Evolutionary conservation across 2,113 vertebrate genomes (phyloP), one percentile per base, ranked within the genome.

Genomic region (Rattus norvegicus): DNA sequence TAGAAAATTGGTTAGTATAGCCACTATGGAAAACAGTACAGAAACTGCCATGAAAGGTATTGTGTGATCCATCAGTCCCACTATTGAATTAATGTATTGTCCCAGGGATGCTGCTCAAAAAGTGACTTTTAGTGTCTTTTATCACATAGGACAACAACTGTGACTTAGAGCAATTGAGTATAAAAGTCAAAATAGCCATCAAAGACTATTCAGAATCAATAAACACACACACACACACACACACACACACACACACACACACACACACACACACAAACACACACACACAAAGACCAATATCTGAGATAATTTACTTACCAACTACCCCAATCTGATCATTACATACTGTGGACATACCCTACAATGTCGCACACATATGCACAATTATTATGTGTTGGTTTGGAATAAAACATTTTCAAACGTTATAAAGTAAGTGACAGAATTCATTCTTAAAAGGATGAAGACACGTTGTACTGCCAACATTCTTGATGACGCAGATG

Each of bases 401-500:
- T 26, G n/a, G 67, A 39, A 43, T 22, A 54, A 75, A 54, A 93
- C 3, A 43, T 5, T 75, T 75, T 77, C 54, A n/a, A 93, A 43
- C 52, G 75, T 4, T 49, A 76, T 24, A 16, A 69, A 72, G 17
- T 77, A 83, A 92, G 17, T 24, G 65, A 70, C 83, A 70, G 5
- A 22, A 52, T 79, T n/a, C 75, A 52, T 33, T 83, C 16, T 70
- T 52, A 77, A 86, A 76, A 24, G 54, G 28, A 54, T 63, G 63
- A 28, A 67, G 33, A 86, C 73, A 54, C 39, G 63, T 10, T 72
- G 14, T 43, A 56, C 28, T 14, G 59, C 4, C 84, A 89, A 87
- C n/a, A 73, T 93, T 92, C 54, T 90, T 94, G 52, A 89, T 47
- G 52, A 43, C 39, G 73, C n/a, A 72, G 10, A 47, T 12, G 49